Conservation (phyloP, 2,113 vertebrate genomes). For the Ictalurus furcatus region DNA sequence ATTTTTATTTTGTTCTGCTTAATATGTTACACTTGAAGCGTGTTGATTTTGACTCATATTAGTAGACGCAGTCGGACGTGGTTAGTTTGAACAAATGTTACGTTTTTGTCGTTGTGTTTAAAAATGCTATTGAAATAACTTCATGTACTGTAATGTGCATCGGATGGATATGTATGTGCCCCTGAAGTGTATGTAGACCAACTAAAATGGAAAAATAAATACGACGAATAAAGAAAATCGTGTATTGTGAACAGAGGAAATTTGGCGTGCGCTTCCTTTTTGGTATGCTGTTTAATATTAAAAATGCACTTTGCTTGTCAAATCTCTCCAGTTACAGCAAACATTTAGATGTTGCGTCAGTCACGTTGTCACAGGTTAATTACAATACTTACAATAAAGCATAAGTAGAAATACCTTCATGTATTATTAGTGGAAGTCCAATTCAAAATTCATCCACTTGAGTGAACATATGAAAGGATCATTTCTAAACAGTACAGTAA, state of each 20-base stretch:
- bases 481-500: too few relatives aligned
- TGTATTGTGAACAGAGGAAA: slow-evolving; percentile 58
- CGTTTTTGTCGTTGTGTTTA: background rate
- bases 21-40: slow-evolving; percentile 37
- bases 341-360: background rate
- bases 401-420: background rate
- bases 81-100: slow-evolving; percentile 22
- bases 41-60: slow-evolving; percentile 15
- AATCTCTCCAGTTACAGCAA: background rate
- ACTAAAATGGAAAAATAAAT: slow-evolving; percentile 68
- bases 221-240: slow-evolving; percentile 64
- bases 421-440: background rate
- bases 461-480: too few relatives aligned
- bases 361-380: background rate
- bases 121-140: slow-evolving; percentile 21
- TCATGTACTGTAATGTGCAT: slow-evolving; percentile 62
- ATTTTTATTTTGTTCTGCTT: slow-evolving; percentile 12
- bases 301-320: background rate
- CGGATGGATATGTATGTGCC: slow-evolving; percentile 31
- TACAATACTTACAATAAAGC: background rate
- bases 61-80: slow-evolving; percentile 7
- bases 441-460: too few relatives aligned
- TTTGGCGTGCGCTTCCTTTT: background rate
- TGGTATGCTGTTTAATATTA: background rate
- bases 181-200: slow-evolving; percentile 64